A percentile compares a stretch with the other conserved stretches of the same genome.
Evolutionary conservation across 2,113 vertebrate species (phyloP).

Genomic region (Rhipidura dahli): DNA sequence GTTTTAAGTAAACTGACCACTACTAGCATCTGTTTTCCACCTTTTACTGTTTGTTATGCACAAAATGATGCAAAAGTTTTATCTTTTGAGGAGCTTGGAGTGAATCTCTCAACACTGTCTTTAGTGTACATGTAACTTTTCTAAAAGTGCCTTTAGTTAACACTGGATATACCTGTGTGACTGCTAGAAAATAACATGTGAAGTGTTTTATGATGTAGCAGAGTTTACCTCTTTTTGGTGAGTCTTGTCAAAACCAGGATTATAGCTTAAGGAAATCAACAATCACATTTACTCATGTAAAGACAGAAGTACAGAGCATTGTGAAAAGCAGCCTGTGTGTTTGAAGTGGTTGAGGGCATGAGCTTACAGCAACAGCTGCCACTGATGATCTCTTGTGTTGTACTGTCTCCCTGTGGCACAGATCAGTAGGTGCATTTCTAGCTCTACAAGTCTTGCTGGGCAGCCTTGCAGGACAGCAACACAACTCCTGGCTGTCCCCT

Average conservation of each 20-base stretch:
- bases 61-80: background rate
- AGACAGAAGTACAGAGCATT: background rate
- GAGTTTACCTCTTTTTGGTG: constrained; percentile 11
- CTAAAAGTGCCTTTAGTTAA: background rate
- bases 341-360: background rate
- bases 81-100: background rate
- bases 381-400: background rate
- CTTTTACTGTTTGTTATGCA: background rate
- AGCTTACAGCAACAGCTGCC: background rate
- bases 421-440: background rate
- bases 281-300: background rate
- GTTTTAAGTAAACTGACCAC: background rate
- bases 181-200: constrained; percentile 67
- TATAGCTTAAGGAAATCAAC: background rate
- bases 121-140: background rate
- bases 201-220: constrained; percentile 28
- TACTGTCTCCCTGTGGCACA: background rate
- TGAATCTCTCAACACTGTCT: background rate
- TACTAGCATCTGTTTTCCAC: background rate
- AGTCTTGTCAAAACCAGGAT: constrained; percentile 37
- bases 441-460: background rate
- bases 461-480: background rate
- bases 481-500: background rate
- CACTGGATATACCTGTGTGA: background rate
- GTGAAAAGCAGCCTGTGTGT: background rate